A percentile compares a stretch with the other conserved stretches of the same genome.
These are phyloP conservation scores for Miltochrista miniata DNA, from an alignment of 2,888 invertebrate genomes.

Conservation along the genomic window DNA sequence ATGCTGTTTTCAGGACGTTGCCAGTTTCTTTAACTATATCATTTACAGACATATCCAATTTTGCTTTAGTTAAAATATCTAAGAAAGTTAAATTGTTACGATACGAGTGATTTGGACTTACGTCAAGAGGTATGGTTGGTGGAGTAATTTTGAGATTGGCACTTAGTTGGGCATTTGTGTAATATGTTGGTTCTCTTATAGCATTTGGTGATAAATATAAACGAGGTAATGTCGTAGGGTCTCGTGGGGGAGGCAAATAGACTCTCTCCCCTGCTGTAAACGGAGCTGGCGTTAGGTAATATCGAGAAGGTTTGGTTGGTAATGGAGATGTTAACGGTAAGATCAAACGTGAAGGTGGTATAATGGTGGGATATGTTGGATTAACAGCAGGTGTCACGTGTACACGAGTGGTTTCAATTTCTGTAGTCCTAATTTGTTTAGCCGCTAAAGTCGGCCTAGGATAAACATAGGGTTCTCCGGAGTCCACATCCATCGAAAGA, in stretches of 20 bases:
- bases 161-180: slow-evolving; percentile 48
- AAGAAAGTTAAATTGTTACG: slow-evolving; percentile 66
- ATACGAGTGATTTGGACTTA: slow-evolving; percentile 37
- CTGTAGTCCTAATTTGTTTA: slow-evolving; percentile 43
- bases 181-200: slow-evolving; percentile 40
- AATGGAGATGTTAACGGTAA: slow-evolving; percentile 42
- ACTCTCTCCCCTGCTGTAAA: slow-evolving; percentile 57
- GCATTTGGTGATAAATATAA: slow-evolving; percentile 56
- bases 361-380: slow-evolving; percentile 45
- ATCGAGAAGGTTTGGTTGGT: slow-evolving; percentile 53
- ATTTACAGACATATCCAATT: slow-evolving; percentile 67
- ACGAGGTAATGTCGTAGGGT: slow-evolving; percentile 43
- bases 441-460: slow-evolving; percentile 49
- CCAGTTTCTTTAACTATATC: slow-evolving; percentile 71
- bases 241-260: slow-evolving; percentile 61
- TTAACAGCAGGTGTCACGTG: slow-evolving; percentile 45
- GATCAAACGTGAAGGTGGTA: slow-evolving; percentile 43
- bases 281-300: slow-evolving; percentile 62
- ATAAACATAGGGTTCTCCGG: slow-evolving; percentile 48
- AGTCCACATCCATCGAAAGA: slow-evolving; percentile 32
- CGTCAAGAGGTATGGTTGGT: slow-evolving; percentile 32
- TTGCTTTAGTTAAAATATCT: slow-evolving; percentile 72
- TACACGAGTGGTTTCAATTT: slow-evolving; percentile 41
- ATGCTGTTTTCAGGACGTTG: slow-evolving; percentile 55
- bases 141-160: slow-evolving; percentile 45